A percentile compares a stretch with the other conserved stretches of the same genome.
Conservation (phyloP, 2,888 invertebrate species). For the Clusia tigrina region DNA sequence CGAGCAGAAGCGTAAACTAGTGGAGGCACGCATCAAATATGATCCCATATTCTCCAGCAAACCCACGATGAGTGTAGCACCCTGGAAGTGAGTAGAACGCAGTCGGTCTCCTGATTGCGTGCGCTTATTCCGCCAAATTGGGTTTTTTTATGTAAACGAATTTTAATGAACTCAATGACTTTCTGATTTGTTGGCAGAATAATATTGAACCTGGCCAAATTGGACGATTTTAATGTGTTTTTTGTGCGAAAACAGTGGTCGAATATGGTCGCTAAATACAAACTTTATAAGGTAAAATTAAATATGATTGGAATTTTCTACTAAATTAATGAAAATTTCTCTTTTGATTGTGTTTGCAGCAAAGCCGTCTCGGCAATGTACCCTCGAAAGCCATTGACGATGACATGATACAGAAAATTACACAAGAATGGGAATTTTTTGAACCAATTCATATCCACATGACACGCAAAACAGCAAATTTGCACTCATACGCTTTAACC, state of each 20-base stretch:
- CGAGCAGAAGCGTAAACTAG: constrained; percentile 56
- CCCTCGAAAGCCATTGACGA: constrained; percentile 36
- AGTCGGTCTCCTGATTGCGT: constrained; percentile 5
- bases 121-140: neutral
- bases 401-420: constrained; percentile 42
- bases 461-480: constrained; percentile 57
- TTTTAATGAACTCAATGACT: neutral
- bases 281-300: constrained; percentile 52
- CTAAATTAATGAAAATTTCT: constrained; percentile 1
- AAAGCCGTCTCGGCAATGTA: constrained; percentile 39
- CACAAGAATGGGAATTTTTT: constrained; percentile 61
- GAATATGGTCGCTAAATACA: constrained; percentile 56
- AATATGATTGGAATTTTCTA: neutral
- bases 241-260: constrained; percentile 61
- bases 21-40: constrained; percentile 53
- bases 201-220: constrained; percentile 49
- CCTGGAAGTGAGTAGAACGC: constrained; percentile 55
- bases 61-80: constrained; percentile 49
- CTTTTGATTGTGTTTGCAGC: constrained; percentile 37
- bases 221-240: constrained; percentile 54
- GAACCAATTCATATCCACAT: constrained; percentile 57
- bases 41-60: constrained; percentile 55
- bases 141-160: neutral
- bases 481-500: constrained; percentile 59
- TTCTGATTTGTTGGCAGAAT: constrained; percentile 37